Evolutionary conservation across 2,113 vertebrate genomes (phyloP), one percentile per base, ranked within the genome.

Genomic region (Siphamia tubifer): DNA sequence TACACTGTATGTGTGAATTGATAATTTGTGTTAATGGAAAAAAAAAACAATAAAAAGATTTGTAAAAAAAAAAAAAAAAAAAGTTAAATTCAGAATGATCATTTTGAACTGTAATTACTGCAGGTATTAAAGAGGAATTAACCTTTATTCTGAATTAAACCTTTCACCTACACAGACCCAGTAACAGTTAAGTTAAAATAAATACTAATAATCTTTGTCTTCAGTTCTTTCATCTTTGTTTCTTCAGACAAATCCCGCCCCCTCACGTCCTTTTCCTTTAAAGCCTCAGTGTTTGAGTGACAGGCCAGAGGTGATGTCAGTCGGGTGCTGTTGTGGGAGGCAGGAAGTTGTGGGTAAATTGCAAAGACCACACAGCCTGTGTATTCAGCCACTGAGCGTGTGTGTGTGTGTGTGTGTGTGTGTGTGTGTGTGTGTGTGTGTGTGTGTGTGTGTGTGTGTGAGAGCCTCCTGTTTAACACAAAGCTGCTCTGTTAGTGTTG

Each of bases 401-500:
- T 12, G 31, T 34, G 23, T 24, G 44, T 25, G 11, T 30, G 51
- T 42, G 6, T 30, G 68, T 53, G 8, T 20, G 23, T 12, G 31
- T 34, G 23, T 24, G 44, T 25, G 11, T 30, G 51, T 42, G 6
- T 30, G 68, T n/a, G n/a, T n/a, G n/a, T n/a, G n/a, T n/a, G n/a
- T n/a, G 9, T 53, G 8, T 20, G 23, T 12, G 31, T 34, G 23
- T 24, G 44, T 25, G 11, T 30, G 51, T 42, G 6, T 30, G 68
- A 35, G 51, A 38, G 49, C 68, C 69, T 48, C 58, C 34, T 17
- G 17, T 32, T 64, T 19, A 61, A 51, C 73, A 86, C 77, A 72
- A 68, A 87, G 84, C 67, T 25, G 32, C 58, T 78, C 64, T 81
- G 75, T 82, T 82, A 63, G 65, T 28, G 30, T 24, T 1, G 17